Conservation (phyloP, 2,797 vertebrate species). For the Prunella strophiata region DNA sequence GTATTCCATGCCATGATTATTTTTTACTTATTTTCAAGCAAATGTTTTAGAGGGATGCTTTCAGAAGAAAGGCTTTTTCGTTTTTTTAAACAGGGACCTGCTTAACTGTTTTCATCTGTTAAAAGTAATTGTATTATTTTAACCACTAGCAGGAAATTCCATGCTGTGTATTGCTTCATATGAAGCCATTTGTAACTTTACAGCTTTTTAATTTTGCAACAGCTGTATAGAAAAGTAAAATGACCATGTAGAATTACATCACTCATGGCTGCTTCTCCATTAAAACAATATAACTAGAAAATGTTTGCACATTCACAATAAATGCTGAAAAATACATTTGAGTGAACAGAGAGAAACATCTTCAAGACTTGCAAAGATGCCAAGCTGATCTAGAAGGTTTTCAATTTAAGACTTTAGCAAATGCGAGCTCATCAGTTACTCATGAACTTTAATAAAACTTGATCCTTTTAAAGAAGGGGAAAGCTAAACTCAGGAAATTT, state of each 20-base stretch:
- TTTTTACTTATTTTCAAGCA: not conserved
- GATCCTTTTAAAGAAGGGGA: not conserved
- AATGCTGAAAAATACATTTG: not conserved
- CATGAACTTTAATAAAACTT: not conserved
- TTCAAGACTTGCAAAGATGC: not conserved
- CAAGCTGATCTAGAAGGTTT: not conserved
- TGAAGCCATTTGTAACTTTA: constrained; percentile 50
- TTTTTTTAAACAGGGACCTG: not conserved
- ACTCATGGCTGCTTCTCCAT: constrained; percentile 27
- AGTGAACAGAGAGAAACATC: not conserved
- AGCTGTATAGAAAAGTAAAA: constrained; percentile 43
- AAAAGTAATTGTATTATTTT: constrained; percentile 50
- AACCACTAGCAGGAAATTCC: constrained; percentile 46
- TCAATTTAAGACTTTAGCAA: not conserved
- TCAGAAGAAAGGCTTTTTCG: not conserved
- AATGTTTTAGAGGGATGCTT: constrained; percentile 14
- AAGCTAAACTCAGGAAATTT: not conserved
- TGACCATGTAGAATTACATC: constrained; percentile 29
- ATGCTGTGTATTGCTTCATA: constrained; percentile 33
- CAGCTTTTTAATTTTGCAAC: constrained; percentile 63
- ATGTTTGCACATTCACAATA: not conserved
- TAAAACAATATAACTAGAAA: constrained; percentile 38
- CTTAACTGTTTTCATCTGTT: constrained; percentile 52
- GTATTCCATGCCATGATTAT: not conserved
- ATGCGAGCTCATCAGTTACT: not conserved